Evolutionary conservation across 1,140 invertebrate genomes (phyloP), one percentile per base, ranked within the genome.

Genomic region (Drosophila punjabiensis): DNA sequence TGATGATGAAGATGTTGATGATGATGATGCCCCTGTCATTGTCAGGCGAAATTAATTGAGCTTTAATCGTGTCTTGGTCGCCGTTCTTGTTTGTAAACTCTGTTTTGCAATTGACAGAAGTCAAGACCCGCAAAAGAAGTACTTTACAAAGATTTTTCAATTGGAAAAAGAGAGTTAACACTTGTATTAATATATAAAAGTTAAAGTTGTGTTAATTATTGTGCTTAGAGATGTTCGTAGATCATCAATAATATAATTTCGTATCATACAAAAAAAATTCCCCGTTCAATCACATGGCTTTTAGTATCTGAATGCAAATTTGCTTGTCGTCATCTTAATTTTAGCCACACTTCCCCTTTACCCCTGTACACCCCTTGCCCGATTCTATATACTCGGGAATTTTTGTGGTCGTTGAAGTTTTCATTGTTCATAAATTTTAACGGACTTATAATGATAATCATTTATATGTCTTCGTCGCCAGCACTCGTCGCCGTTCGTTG

Each of bases 391-490:
- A 53, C 33, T 20, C 30, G 50, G 35, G 20, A 8, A 47, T 73
- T 60, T 62, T 74, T 73, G 70, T 73, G 52, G 67, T 73, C 66
- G 53, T 52, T 60, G 63, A 81, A 63, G 65, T 83, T 80, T 74
- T 88, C 84, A 88, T 88, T 87, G 81, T 75, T 81, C 78, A 79
- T 88, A 89, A 88, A 88, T 89, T 81, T 88, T 73, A 79, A 89
- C 85, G 60, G 78, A 78, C 81, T 87, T 87, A 81, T 78, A 88
- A 89, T 88, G 69, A 88, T 88, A 59, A 83, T 77, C 67, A 74
- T 81, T 81, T 83, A 78, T 79, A 81, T 67, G 70, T 77, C 58
- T 67, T 70, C 39, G 53, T 52, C 24, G 64, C 37, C 65, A 69
- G 1, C 24, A 53, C 48, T 67, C 67, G 13, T 41, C 55, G 32